phyloP scores from a whole-genome alignment of 2,888 invertebrate species.

The Cinara cedri region DNA sequence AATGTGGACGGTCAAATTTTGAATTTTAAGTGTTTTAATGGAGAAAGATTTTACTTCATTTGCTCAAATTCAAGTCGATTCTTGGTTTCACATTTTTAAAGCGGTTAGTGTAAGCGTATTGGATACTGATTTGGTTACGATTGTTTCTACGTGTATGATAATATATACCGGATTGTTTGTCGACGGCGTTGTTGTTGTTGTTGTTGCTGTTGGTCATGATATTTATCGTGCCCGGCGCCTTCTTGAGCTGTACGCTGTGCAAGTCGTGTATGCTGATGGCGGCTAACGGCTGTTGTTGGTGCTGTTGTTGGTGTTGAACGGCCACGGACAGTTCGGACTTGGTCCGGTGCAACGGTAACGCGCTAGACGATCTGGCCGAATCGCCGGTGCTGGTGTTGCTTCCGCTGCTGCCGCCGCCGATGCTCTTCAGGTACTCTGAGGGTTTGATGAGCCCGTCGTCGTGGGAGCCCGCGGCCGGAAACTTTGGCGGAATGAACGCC shows the following conservation, averaged over 20 bases:
- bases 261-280: conserved; percentile 87
- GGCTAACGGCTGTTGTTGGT: conserved; percentile 78
- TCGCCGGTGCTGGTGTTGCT: conserved; percentile 61
- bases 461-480: conserved; percentile 73
- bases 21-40: no score
- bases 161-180: conserved; percentile 40
- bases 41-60: no score
- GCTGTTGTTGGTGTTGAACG: conserved; percentile 60
- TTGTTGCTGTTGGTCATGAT: conserved; percentile 62
- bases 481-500: conserved; percentile 90
- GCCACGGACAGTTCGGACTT: conserved; percentile 65
- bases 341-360: conserved; percentile 62
- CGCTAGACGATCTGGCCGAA: conserved; percentile 65
- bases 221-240: conserved; percentile 77
- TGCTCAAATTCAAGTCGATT: no score
- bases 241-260: conserved; percentile 79
- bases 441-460: conserved; percentile 88
- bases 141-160: background rate
- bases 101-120: no score
- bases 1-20: no score
- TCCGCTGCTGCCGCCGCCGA: conserved; percentile 65
- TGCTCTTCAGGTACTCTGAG: conserved; percentile 87
- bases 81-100: no score
- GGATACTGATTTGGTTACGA: no score
- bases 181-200: background rate